A percentile compares a stretch with the other conserved stretches of the same genome.
Evolutionary conservation across 1,140 invertebrate species (phyloP).

Genomic region (Cotesia typhae): DNA sequence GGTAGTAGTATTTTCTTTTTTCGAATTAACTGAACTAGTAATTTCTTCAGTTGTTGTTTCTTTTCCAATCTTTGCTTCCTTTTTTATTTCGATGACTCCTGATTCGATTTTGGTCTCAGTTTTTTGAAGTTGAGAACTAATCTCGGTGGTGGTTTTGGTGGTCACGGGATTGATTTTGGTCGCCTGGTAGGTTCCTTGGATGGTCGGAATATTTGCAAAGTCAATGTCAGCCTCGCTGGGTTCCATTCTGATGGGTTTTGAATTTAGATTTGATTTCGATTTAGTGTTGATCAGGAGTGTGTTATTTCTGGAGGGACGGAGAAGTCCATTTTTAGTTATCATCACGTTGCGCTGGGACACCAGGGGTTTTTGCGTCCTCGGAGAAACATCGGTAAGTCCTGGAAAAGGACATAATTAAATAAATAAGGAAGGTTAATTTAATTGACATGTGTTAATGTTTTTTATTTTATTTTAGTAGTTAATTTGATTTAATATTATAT

Average conservation of each 20-base stretch:
- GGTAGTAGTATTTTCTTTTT: background rate
- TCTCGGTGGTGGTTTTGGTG: constrained; percentile 56
- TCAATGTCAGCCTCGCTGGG: constrained; percentile 59
- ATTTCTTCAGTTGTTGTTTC: background rate
- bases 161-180: constrained; percentile 56
- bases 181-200: constrained; percentile 63
- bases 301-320: constrained; percentile 55
- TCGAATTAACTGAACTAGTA: background rate
- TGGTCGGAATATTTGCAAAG: constrained; percentile 59
- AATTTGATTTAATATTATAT: background rate
- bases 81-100: constrained; percentile 32
- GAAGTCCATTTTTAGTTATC: constrained; percentile 62
- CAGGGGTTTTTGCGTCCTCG: constrained; percentile 48
- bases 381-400: constrained; percentile 48
- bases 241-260: constrained; percentile 59
- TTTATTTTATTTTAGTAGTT: too few relatives aligned
- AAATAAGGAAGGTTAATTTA: too few relatives aligned
- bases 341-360: constrained; percentile 56
- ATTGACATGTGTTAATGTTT: too few relatives aligned
- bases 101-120: constrained; percentile 48
- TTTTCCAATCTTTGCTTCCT: constrained; percentile 3
- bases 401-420: constrained; percentile 25
- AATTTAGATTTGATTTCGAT: constrained; percentile 47
- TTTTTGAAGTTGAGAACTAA: constrained; percentile 40
- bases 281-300: constrained; percentile 61